Percentiles rank a stretch among this genome's conserved stretches.
These are phyloP conservation scores for Eretmocerus hayati DNA, from an alignment of 2,888 invertebrate species.

Conservation along the genomic window DNA sequence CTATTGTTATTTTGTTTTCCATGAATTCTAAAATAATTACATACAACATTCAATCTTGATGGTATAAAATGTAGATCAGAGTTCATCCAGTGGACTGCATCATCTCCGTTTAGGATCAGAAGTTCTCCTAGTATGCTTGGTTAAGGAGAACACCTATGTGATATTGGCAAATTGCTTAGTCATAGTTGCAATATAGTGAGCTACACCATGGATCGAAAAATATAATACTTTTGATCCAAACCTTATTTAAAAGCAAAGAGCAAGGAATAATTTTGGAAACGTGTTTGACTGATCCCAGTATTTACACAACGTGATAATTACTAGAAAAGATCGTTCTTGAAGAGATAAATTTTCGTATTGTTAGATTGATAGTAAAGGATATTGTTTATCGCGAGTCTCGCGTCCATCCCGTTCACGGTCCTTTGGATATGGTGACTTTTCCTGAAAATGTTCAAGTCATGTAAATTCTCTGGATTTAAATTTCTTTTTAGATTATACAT, in stretches of 20 bases:
- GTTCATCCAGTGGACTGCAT: conserved; percentile 37
- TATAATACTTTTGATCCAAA: too few species aligned
- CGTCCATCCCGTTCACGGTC: conserved; percentile 68
- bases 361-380: too few species aligned
- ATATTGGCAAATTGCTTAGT: too few species aligned
- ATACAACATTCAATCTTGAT: conserved; percentile 46
- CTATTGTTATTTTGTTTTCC: conserved; percentile 37
- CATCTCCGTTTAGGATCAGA: conserved; percentile 46
- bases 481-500: not conserved
- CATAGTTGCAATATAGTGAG: too few species aligned
- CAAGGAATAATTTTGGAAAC: too few species aligned
- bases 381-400: conserved; percentile 74
- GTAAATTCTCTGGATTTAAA: conserved; percentile 6
- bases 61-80: conserved; percentile 45
- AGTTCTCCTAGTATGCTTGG: conserved; percentile 40
- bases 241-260: too few species aligned
- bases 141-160: conserved; percentile 41
- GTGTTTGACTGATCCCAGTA: too few species aligned
- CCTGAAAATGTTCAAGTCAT: conserved; percentile 52
- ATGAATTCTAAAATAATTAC: conserved; percentile 42
- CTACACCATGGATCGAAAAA: too few species aligned
- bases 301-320: too few species aligned
- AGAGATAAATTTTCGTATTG: too few species aligned
- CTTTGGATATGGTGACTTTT: conserved; percentile 68
- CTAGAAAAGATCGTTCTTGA: too few species aligned